Evolutionary conservation across 2,113 vertebrate genomes (phyloP), one percentile per base, ranked within the genome.

Genomic region (Sceloporus tristichus): DNA sequence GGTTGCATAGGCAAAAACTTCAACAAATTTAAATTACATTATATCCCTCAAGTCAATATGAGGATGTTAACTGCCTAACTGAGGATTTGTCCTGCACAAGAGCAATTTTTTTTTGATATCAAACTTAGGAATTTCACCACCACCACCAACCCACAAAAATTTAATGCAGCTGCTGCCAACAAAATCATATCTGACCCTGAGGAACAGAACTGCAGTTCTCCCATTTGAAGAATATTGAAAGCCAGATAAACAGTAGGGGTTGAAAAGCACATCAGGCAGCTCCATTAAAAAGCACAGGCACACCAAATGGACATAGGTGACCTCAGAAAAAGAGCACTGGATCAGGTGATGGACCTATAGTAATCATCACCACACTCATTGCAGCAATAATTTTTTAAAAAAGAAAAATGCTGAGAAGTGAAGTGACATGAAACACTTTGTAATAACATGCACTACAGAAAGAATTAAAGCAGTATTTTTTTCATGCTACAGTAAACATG

Each of bases 121-220:
- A 62, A 18, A 86, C 87, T 0, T 1, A 8, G 59, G 82, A 87
- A 34, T n/a, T 90, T 66, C 80, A 73, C 65, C 65, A 4, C 76
- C 62, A 21, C 19, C 59, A 62, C 59, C 59, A 62, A 9, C 59
- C 66, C 1, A 48, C 27, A 42, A 82, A 78, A 83, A 89, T 10
- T 73, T 84, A 84, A 70, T 0, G 82, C 86, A 91, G 79, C 48
- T 40, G 74, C 48, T 70, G 79, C 48, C 48, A 68, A 80, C 66
- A 85, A 85, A 77, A 54, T 21, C 66, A 34, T 1, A 2, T 90
- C 18, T 81, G 29, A 48, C 84, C 91, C 70, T 56, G 56, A 89
- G 92, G 86, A 89, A 90, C 2, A 14, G 40, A 42, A 88, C 84
- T 83, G 40, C 85, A 84, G 65, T 90, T 92, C 65, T 90, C 84